Base-by-base conservation (phyloP, 2,797 vertebrate genomes). In the Nothura maculosa region DNA sequence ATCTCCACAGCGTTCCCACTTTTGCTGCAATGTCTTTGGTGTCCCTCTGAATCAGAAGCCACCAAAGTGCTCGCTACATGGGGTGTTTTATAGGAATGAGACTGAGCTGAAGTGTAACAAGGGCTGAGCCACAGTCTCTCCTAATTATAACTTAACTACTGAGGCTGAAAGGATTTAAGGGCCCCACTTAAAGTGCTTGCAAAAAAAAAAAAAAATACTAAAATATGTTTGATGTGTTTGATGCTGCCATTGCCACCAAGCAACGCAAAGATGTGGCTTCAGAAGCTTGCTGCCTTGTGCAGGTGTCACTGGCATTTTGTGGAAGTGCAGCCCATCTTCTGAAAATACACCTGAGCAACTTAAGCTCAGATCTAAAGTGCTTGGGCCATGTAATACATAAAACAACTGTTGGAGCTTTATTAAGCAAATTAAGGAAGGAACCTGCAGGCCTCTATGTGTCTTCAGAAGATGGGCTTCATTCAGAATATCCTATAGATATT, bases 61-160 rank as follows among this genome's bases (percentile, higher is more conserved):
- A 43, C 10, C 42, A 28, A 27, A 20, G n/a, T 3, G 11, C n/a
- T 2, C 5, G 10, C 18, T 10, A 6, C 12, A 0, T 1, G 10
- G 36, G 4, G 12, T 4, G 25, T n/a, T 62, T 27, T 52, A 52
- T 13, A 54, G 66, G 38, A 66, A 40, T 12, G 13, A 30, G 22
- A 27, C 45, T 14, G 13, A 7, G 6, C 7, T 50, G 17, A n/a
- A 72, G 24, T 38, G 32, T 32, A 48, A 48, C 21, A 34, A 57
- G 15, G 57, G 20, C 13, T 73, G 38, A 40, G 25, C 38, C 1
- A 2, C 36, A 14, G 0, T 10, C 6, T 58, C 43, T 68, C n/a
- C 12, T 57, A 6, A 34, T 20, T 54, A 6, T 32, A 43, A 50
- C n/a, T 27, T 54, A 66, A 21, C 22, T 50, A 17, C 63, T 50